Percentiles rank a stretch among this genome's conserved stretches.
phyloP scores from a whole-genome alignment of 1,140 invertebrate species.

The Amyelois transitella region DNA sequence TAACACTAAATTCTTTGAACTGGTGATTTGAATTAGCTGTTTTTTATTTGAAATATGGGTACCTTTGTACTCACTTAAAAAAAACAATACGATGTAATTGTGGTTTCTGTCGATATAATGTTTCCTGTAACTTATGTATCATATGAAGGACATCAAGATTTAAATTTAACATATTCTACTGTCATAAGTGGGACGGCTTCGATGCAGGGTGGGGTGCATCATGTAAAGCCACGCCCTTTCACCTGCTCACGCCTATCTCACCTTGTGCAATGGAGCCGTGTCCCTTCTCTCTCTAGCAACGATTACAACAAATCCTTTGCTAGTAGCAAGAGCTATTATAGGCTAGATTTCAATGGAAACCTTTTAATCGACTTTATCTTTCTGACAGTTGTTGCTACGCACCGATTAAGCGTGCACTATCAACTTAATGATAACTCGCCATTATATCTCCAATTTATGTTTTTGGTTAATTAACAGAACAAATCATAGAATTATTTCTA shows the following conservation, averaged over 20 bases:
- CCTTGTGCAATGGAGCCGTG: constrained; percentile 10
- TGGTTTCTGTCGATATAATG: no score
- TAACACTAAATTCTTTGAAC: no score
- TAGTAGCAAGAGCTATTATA: not conserved
- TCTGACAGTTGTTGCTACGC: not conserved
- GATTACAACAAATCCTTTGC: not conserved
- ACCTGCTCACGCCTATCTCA: constrained; percentile 31
- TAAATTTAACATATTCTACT: not conserved
- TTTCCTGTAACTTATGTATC: no score
- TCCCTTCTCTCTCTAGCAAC: not conserved
- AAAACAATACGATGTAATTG: no score
- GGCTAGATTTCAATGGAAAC: not conserved
- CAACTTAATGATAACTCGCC: not conserved
- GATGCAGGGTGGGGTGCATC: constrained; percentile 13
- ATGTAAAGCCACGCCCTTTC: constrained; percentile 25
- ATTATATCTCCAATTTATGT: not conserved
- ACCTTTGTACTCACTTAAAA: no score
- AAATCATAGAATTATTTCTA: not conserved
- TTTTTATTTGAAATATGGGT: no score
- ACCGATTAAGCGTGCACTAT: not conserved
- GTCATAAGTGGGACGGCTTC: not conserved
- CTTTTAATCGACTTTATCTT: not conserved
- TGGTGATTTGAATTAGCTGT: no score
- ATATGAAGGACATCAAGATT: no score
- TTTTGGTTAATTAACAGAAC: not conserved